Base-by-base conservation (phyloP, 2,797 vertebrate genomes). In the Falco biarmicus region DNA sequence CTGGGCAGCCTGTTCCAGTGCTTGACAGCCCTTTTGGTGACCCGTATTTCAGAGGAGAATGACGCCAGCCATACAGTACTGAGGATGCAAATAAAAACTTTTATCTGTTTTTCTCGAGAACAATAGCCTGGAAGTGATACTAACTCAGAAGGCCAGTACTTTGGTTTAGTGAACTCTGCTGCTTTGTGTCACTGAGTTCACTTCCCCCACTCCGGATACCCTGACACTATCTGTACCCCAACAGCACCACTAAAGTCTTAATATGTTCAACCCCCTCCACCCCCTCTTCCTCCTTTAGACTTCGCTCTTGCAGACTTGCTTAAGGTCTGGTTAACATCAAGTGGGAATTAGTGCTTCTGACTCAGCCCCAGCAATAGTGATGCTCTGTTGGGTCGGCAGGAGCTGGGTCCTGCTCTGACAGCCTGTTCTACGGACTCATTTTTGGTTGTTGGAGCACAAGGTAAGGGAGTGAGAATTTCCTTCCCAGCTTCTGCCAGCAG, bases 81-180 rank as follows among this genome's bases (percentile, higher is more conserved):
- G 29, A 83, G 43, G 37, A 37, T 53, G 24, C 39, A 64, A 75
- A 79, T 10, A 9, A 64, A 71, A 87, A 21, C n/a, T n/a, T 28
- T 25, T 10, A 19, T 71, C n/a, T 76, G 16, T 78, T 57, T 87
- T 76, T 88, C 65, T 91, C 66, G 73, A 86, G 15, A 80, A 85
- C 47, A 73, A 25, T 45, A 87, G 34, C 22, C 65, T 83, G 60
- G 78, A 87, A 94, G 51, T 69, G 84, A 47, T 0, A 5, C 60
- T 80, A 68, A 84, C 84, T 96, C 89, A 87, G 24, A 85, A 91
- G 50, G 32, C 68, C 70, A 85, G 54, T 57, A 32, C 41, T 83
- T 19, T 75, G 81, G 31, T 66, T 96, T 88, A 60, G 50, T 75
- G 79, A 85, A 81, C 57, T 61, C 17, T 80, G 48, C 50, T 85